Evolutionary conservation across 2,888 invertebrate genomes (phyloP).

Genomic region (Andrena trimmerana): DNA sequence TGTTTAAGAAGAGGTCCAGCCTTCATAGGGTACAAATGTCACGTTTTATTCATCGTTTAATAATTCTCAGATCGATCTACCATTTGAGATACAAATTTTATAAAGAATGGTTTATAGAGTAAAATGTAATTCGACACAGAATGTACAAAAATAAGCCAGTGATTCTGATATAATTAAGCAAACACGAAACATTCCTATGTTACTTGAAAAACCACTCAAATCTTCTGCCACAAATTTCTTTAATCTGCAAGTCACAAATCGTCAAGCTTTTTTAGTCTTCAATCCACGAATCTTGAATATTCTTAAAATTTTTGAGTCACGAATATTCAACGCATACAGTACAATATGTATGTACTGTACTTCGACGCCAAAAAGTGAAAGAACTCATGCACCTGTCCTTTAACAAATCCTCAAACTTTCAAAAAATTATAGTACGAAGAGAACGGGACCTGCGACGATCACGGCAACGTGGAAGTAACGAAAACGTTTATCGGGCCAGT

Average conservation of each 20-base stretch:
- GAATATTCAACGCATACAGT: background rate
- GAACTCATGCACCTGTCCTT: background rate
- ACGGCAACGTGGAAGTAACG: constrained; percentile 61
- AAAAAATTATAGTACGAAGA: constrained; percentile 49
- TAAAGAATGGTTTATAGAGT: background rate
- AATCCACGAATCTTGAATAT: no score
- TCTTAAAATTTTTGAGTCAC: no score
- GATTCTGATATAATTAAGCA: constrained; percentile 13
- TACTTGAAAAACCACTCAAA: background rate
- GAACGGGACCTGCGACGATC: constrained; percentile 56
- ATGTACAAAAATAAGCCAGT: no score
- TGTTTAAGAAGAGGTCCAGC: background rate
- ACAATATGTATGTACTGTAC: background rate
- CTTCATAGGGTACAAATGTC: no score
- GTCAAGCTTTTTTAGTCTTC: background rate
- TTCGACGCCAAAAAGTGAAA: background rate
- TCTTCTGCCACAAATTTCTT: background rate
- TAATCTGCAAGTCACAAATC: background rate
- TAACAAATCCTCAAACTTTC: background rate
- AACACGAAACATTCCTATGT: constrained; percentile 29
- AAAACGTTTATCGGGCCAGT: constrained; percentile 31
- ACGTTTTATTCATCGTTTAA: no score
- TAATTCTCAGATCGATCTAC: no score
- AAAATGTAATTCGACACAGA: background rate
- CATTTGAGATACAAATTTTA: no score